Percentiles rank a stretch among this genome's conserved stretches.
Conservation (phyloP, 2,797 vertebrate genomes). For the Schizopygopsis malacanthus region DNA sequence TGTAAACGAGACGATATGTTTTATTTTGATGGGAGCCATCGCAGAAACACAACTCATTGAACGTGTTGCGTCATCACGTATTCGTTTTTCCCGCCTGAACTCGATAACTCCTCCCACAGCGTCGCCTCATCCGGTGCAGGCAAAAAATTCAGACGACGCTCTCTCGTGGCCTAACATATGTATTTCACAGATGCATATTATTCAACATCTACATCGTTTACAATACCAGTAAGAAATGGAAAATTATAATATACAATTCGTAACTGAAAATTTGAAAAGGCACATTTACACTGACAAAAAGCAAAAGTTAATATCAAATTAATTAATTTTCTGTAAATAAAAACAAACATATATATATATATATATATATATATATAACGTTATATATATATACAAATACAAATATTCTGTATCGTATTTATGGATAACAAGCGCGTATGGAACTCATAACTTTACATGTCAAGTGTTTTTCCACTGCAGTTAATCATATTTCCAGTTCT, state of each 20-base stretch:
- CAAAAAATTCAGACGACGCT: neutral
- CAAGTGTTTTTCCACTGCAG: neutral
- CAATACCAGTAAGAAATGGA: neutral
- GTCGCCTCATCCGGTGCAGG: neutral
- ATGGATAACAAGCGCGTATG: neutral
- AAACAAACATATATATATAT: too few species aligned
- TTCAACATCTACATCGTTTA: too few species aligned
- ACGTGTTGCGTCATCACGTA: neutral
- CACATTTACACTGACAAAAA: neutral
- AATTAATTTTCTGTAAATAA: too few species aligned
- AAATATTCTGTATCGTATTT: neutral
- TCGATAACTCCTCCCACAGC: neutral
- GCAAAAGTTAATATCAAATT: too few species aligned
- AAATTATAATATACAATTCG: neutral
- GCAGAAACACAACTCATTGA: neutral
- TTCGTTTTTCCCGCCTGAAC: slow-evolving; percentile 43
- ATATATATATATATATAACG: too few species aligned
- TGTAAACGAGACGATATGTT: slow-evolving; percentile 78
- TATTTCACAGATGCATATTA: neutral
- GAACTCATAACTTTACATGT: neutral
- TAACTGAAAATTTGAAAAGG: neutral
- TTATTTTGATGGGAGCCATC: slow-evolving; percentile 80
- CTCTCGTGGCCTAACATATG: neutral
- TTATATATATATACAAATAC: too few species aligned
- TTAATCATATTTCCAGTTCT: neutral